Conservation (phyloP, 2,113 vertebrate genomes). For the Ivindomyrus marchei region DNA sequence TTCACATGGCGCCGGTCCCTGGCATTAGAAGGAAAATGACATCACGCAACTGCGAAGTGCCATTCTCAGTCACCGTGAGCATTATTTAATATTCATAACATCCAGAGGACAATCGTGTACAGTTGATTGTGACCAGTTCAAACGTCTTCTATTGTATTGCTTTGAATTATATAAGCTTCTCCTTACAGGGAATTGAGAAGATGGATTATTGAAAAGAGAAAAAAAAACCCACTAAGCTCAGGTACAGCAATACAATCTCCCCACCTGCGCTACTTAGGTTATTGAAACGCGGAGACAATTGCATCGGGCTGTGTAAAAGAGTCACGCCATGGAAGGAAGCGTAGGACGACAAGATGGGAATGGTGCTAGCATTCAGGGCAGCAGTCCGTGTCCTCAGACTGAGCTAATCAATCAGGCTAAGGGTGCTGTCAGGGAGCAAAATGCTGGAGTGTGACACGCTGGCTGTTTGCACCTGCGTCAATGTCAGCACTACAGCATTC, state of each 20-base stretch:
- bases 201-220: neutral
- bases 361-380: neutral
- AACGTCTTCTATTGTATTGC: neutral
- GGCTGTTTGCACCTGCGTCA: neutral
- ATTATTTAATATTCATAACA: neutral
- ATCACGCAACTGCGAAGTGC: neutral
- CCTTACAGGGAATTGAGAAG: neutral
- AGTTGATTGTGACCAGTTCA: neutral
- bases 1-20: neutral
- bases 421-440: conserved; percentile 70
- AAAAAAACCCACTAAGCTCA: neutral
- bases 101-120: neutral
- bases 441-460: conserved; percentile 68
- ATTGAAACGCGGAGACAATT: neutral
- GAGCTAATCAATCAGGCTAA: conserved; percentile 83
- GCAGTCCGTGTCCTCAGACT: conserved; percentile 59
- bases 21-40: neutral
- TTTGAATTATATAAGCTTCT: neutral
- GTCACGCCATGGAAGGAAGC: neutral
- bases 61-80: neutral
- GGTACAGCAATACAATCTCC: neutral
- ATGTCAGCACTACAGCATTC: neutral
- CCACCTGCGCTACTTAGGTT: too few species aligned
- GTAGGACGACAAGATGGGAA: neutral
- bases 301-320: neutral